A percentile compares a stretch with the other conserved stretches of the same genome.
Evolutionary conservation across 2,888 invertebrate species (phyloP).

Genomic region (Microctonus hyperodae): DNA sequence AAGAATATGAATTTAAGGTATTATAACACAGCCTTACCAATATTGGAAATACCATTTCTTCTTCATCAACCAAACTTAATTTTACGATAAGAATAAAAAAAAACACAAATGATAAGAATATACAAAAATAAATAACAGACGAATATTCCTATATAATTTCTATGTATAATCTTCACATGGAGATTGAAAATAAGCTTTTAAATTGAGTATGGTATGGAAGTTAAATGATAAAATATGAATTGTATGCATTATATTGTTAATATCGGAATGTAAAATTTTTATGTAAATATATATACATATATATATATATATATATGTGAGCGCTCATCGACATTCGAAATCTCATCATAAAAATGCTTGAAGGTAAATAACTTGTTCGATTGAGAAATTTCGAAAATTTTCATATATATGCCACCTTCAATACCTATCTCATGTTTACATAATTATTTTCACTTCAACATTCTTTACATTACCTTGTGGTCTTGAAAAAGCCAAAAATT

Average conservation of each 20-base stretch:
- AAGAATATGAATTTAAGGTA: not conserved
- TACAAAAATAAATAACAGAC: not conserved
- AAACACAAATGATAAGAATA: not conserved
- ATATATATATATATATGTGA: not conserved
- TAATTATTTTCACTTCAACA: not conserved
- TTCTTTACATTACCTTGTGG: not conserved
- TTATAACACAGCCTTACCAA: constrained; percentile 3
- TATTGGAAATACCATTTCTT: constrained; percentile 11
- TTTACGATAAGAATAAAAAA: not conserved
- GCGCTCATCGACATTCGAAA: constrained; percentile 23
- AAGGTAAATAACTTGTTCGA: not conserved
- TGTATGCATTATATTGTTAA: not conserved
- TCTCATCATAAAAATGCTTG: constrained; percentile 23
- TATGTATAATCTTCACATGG: too few species aligned
- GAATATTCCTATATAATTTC: not conserved
- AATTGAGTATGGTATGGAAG: too few species aligned
- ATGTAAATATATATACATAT: not conserved
- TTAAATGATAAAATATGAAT: too few species aligned
- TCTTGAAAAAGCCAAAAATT: not conserved
- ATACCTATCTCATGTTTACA: not conserved
- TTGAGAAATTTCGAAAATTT: too few species aligned
- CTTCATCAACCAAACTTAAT: not conserved
- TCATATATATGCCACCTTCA: not conserved
- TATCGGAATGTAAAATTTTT: not conserved
- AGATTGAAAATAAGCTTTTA: not conserved